phyloP scores from a whole-genome alignment of 2,797 vertebrate genomes.

The Melanotaenia trifasciata region DNA sequence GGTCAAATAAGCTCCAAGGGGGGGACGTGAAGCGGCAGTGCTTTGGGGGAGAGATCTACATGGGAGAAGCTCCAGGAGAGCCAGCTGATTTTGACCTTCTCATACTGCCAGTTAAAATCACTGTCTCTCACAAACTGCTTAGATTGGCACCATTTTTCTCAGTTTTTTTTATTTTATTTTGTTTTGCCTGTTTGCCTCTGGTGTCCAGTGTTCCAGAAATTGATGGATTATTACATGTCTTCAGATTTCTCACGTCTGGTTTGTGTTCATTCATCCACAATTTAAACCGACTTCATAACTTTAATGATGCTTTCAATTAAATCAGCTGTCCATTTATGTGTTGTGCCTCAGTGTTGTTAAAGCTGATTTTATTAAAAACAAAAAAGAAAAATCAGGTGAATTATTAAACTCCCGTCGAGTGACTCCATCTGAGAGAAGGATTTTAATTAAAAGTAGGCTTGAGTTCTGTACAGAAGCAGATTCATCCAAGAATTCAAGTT shows the following conservation, averaged over 20 bases:
- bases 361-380: no score
- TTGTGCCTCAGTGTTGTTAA: constrained; percentile 15
- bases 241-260: constrained; percentile 41
- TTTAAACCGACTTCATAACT: constrained; percentile 44
- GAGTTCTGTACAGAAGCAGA: constrained; percentile 77
- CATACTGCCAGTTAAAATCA: constrained; percentile 62
- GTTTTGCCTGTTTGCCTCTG: constrained; percentile 21
- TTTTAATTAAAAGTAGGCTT: constrained; percentile 77
- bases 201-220: constrained; percentile 44
- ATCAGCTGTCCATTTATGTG: constrained; percentile 51
- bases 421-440: constrained; percentile 25
- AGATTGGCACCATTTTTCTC: constrained; percentile 8
- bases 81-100: constrained; percentile 47
- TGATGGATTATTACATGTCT: constrained; percentile 34
- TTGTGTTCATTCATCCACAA: constrained; percentile 43
- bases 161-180: constrained; percentile 34
- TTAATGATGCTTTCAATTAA: constrained; percentile 65
- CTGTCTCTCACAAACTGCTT: constrained; percentile 53
- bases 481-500: constrained; percentile 77
- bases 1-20: constrained; percentile 86
- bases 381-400: no score
- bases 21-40: constrained; percentile 9
- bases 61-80: constrained; percentile 44
- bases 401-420: not conserved
- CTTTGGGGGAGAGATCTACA: constrained; percentile 17